Evolutionary conservation across 1,140 invertebrate species (phyloP).

Genomic region (Lepidurus apus): DNA sequence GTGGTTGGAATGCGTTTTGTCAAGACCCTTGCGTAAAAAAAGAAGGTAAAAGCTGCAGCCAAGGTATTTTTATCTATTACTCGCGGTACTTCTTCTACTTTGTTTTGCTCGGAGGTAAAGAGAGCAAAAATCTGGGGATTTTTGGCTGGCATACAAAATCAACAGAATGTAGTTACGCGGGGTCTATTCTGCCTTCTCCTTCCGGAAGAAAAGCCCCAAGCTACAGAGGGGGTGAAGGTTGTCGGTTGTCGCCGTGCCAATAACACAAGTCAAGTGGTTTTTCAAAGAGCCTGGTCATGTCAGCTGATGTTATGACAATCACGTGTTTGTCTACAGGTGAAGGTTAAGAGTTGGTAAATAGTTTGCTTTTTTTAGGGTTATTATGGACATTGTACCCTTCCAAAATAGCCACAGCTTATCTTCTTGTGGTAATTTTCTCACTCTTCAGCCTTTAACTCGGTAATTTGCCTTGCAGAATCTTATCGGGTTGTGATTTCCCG

Average conservation of each 20-base stretch:
- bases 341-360: neutral
- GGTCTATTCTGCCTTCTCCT: neutral
- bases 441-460: too few species aligned
- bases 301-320: constrained; percentile 19
- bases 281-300: neutral
- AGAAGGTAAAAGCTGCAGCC: too few species aligned
- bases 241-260: neutral
- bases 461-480: too few species aligned
- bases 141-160: constrained; percentile 11
- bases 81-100: too few species aligned
- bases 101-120: too few species aligned
- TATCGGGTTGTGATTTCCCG: too few species aligned
- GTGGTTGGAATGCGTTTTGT: too few species aligned
- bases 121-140: neutral
- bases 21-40: too few species aligned
- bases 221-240: neutral
- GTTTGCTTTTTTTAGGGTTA: neutral
- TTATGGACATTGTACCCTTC: neutral
- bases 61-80: too few species aligned
- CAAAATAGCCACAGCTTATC: too few species aligned
- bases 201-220: neutral
- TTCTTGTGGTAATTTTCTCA: too few species aligned
- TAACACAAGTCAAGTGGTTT: constrained; percentile 10
- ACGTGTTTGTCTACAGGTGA: constrained; percentile 3
- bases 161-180: neutral